These are phyloP conservation scores for Morinoia aosen DNA, from an alignment of 2,888 invertebrate species.

Conservation along the genomic window DNA sequence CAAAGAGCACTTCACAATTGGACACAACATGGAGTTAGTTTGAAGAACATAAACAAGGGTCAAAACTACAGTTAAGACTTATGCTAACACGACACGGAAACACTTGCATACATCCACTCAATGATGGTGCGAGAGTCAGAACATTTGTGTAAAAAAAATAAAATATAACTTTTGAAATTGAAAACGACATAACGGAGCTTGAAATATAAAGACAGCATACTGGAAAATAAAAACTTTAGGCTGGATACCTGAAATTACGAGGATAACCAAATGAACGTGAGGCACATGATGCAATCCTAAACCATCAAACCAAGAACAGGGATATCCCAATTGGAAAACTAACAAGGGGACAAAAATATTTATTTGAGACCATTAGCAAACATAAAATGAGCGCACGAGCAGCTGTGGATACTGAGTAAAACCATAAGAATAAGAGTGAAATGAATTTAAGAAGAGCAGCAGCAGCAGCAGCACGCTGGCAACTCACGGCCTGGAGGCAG, in stretches of 20 bases:
- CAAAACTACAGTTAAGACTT: background rate
- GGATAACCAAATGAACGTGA: background rate
- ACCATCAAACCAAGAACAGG: background rate
- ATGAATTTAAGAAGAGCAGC: background rate
- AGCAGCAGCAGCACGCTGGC: background rate
- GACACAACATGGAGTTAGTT: background rate
- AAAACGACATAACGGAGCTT: background rate
- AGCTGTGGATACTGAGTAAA: background rate
- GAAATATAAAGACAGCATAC: background rate
- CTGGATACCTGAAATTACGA: background rate
- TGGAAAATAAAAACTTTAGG: background rate
- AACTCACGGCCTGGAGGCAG: background rate
- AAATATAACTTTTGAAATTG: background rate
- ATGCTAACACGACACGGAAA: background rate
- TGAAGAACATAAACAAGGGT: background rate
- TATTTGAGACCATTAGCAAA: background rate
- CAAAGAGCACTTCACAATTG: background rate
- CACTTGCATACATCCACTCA: background rate
- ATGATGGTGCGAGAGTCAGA: background rate
- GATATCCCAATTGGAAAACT: background rate
- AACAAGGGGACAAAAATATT: background rate
- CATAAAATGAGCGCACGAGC: background rate
- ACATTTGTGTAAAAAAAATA: background rate
- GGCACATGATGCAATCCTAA: background rate
- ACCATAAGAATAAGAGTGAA: background rate